A percentile compares a stretch with the other conserved stretches of the same genome.
phyloP scores from a whole-genome alignment of 2,113 vertebrate genomes.

The Myodes glareolus region DNA sequence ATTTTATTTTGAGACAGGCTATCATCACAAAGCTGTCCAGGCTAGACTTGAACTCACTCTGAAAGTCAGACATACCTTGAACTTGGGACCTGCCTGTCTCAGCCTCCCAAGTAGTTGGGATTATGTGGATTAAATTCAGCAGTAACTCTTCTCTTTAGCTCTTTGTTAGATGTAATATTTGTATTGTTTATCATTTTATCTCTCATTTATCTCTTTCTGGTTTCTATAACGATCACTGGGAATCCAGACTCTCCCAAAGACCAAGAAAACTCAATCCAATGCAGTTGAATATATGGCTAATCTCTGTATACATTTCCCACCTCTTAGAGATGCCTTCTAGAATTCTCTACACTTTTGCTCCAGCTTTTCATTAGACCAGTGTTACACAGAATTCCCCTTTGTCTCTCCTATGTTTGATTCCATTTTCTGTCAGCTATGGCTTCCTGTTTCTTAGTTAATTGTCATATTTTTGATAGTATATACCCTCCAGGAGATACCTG shows the following conservation, averaged over 20 bases:
- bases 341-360: not conserved
- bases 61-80: not conserved
- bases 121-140: not conserved
- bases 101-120: not conserved
- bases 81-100: not conserved
- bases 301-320: not conserved
- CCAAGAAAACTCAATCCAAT: not conserved
- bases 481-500: not conserved
- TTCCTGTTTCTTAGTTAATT: not conserved
- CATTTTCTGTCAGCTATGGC: not conserved
- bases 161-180: slow-evolving; percentile 26
- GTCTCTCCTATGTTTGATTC: not conserved
- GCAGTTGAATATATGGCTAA: not conserved
- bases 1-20: not conserved
- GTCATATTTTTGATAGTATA: not conserved
- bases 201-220: not conserved
- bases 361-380: not conserved
- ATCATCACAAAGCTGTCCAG: not conserved
- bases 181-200: not conserved
- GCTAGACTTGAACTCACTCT: not conserved
- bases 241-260: not conserved
- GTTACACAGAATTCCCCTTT: not conserved
- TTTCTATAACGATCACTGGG: not conserved
- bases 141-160: not conserved
- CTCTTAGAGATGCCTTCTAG: not conserved